Evolutionary conservation across 2,113 vertebrate species (phyloP).

Genomic region (Chaetops frenatus): DNA sequence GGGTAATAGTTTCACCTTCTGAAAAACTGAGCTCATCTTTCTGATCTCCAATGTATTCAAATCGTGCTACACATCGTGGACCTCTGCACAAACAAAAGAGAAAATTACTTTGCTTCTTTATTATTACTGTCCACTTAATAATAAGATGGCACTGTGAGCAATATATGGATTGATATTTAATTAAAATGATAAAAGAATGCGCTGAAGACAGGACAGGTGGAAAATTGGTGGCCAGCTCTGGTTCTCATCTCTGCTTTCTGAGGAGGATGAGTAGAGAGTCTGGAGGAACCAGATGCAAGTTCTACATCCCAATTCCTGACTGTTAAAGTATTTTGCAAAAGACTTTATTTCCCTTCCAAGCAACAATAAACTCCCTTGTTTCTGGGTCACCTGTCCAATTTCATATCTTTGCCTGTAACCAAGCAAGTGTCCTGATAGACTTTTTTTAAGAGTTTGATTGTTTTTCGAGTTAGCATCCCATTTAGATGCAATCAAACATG

Average conservation of each 20-base stretch:
- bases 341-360: not conserved
- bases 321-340: not conserved
- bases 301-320: not conserved
- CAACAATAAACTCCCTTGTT: not conserved
- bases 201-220: not conserved
- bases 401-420: not conserved
- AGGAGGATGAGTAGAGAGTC: not conserved
- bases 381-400: not conserved
- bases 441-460: not conserved
- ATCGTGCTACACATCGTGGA: conserved; percentile 84
- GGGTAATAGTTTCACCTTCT: conserved; percentile 86
- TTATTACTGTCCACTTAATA: not conserved
- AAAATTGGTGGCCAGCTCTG: not conserved
- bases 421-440: not conserved
- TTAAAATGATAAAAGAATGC: not conserved
- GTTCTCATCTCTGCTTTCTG: not conserved
- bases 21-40: conserved; percentile 87
- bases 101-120: not conserved
- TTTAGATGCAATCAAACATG: not conserved
- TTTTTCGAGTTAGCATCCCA: not conserved
- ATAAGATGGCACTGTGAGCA: not conserved
- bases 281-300: not conserved
- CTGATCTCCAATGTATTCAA: conserved; percentile 88
- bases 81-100: conserved; percentile 71
- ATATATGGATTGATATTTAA: not conserved